A percentile compares a stretch with the other conserved stretches of the same genome.
Conservation (phyloP, 2,113 vertebrate species). For the Brienomyrus brachyistius region DNA sequence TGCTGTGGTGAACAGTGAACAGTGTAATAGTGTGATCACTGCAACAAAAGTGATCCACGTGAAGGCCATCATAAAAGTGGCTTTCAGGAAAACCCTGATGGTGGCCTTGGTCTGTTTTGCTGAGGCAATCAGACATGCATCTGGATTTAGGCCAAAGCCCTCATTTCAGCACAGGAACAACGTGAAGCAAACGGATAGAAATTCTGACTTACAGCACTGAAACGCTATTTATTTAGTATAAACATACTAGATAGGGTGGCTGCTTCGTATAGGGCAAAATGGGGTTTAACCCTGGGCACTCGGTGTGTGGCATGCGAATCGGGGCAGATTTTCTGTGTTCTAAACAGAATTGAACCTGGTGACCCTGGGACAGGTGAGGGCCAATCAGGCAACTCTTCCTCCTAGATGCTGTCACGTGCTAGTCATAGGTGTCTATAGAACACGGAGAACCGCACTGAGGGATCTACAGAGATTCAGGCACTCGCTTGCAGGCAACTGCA, state of each 20-base stretch:
- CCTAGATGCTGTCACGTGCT: not conserved
- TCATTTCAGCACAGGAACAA: not conserved
- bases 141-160: not conserved
- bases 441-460: not conserved
- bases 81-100: not conserved
- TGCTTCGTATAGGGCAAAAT: not conserved
- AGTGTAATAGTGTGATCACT: not conserved
- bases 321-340: not conserved
- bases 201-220: not conserved
- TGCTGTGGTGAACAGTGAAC: not conserved
- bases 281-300: not conserved
- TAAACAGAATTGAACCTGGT: not conserved
- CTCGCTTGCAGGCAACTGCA: not conserved
- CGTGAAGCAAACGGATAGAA: not conserved
- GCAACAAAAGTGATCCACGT: not conserved
- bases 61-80: not conserved
- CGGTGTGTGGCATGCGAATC: not conserved
- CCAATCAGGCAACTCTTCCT: not conserved
- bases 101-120: not conserved
- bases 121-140: not conserved
- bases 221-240: not conserved
- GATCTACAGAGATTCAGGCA: not conserved
- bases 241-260: not conserved
- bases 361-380: not conserved
- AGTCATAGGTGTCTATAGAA: not conserved